Evolutionary conservation across 2,888 invertebrate genomes (phyloP), one percentile per base, ranked within the genome.

Genomic region (Tachina grossa): DNA sequence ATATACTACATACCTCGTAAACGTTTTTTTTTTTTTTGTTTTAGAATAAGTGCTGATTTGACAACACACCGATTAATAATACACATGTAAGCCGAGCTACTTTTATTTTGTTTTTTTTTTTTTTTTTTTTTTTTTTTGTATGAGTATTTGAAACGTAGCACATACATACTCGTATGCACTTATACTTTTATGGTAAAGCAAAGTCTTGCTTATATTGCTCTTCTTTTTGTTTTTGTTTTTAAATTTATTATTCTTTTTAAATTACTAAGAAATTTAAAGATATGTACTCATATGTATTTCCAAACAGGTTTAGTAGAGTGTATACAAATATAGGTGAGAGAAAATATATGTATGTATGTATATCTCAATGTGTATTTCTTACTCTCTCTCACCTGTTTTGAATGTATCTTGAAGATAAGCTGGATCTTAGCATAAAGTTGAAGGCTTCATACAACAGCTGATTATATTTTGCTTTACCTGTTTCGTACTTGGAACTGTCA

Each of bases 241-340:
- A 22, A 22, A 22, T 22, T 22, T 65, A 43, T 47, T 68, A n/a
- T 74, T 63, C 43, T 31, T 78, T 55, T 69, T n/a, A 53, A 75
- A 69, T 83, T 85, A 83, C 79, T 61, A 71, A 83, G 85, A 85
- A 85, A 83, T 79, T 75, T 51, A 79, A 83, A 76, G 83, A 77
- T 80, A 14, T 59, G 10, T 41, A 39, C 6, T 5, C 11, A 22
- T 43, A n/a, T 31, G 74, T 78, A 71, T 82, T 45, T 65, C 80
- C 16, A 85, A 83, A 85, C 83, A 79, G 79, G 85, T 83, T 85
- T 85, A 51, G 9, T 11, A 63, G 49, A 76, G 51, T 43, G 45
- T 65, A n/a, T n/a, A 75, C 65, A 85, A 82, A 82, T 82, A 53
- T 59, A 65, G 47, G 71, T 59, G 74, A 80, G 85, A 61, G 66